Conservation (phyloP, 1,140 invertebrate genomes). For the Aphaenogaster ashmeadi region DNA sequence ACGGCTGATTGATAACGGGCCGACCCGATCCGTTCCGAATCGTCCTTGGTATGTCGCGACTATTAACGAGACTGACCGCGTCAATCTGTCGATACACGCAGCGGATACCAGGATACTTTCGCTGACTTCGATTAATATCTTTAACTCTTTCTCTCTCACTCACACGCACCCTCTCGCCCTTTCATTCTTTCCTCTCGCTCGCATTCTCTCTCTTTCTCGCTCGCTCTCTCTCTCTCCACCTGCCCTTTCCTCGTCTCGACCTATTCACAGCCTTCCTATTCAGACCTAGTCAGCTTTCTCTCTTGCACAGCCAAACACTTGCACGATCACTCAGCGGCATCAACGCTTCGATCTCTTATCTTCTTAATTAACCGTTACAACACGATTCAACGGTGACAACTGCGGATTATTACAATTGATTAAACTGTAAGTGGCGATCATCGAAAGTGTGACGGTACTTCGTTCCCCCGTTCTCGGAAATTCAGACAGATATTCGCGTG, state of each 20-base stretch:
- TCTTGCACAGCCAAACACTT: conserved; percentile 87
- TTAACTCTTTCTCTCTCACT: conserved; percentile 67
- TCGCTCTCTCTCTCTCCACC: conserved; percentile 13
- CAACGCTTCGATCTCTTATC: conserved; percentile 64
- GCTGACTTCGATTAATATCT: conserved; percentile 77
- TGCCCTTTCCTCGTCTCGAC: conserved; percentile 57
- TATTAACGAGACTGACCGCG: conserved; percentile 46
- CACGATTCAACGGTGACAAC: conserved; percentile 61
- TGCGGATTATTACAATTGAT: conserved; percentile 59
- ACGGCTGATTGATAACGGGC: conserved; percentile 27
- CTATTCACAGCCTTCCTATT: conserved; percentile 77
- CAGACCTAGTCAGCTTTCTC: conserved; percentile 57
- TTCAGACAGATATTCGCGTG: background rate
- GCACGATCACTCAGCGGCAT: conserved; percentile 81
- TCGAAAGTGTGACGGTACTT: conserved; percentile 61
- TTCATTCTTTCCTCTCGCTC: conserved; percentile 44
- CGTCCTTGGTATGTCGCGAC: conserved; percentile 24
- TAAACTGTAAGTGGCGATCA: conserved; percentile 63
- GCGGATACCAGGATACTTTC: conserved; percentile 70
- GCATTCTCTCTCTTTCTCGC: conserved; percentile 47
- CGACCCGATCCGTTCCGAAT: conserved; percentile 31
- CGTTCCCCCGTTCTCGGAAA: conserved; percentile 11
- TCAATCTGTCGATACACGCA: conserved; percentile 35
- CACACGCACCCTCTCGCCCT: conserved; percentile 74
- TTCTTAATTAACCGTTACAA: conserved; percentile 65